Percentiles rank a stretch among this genome's conserved stretches.
phyloP scores from a whole-genome alignment of 2,797 vertebrate genomes.

The Kryptopterus vitreolus region DNA sequence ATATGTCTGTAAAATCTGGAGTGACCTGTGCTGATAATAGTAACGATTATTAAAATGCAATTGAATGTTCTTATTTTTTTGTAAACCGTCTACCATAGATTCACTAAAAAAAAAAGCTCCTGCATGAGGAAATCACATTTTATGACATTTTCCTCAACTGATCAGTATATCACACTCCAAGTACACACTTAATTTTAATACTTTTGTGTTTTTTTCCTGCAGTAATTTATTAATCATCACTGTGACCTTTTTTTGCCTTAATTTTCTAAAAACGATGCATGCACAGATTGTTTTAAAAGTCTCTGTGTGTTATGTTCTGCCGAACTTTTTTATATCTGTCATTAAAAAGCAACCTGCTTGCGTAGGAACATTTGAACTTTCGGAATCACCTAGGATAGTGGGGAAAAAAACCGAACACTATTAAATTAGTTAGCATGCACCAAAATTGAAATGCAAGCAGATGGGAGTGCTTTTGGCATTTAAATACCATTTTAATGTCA shows the following conservation, averaged over 20 bases:
- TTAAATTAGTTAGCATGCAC: not conserved
- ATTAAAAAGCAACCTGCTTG: slow-evolving; percentile 28
- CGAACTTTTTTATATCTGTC: slow-evolving; percentile 30
- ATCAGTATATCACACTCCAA: not conserved
- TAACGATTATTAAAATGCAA: not conserved
- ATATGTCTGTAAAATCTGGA: not conserved
- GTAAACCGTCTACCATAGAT: not conserved
- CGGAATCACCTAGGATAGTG: not conserved
- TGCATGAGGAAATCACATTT: not conserved
- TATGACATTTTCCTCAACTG: not conserved
- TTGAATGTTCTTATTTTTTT: not conserved
- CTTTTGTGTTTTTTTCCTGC: not conserved
- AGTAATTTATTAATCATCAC: not conserved
- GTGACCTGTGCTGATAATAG: not conserved
- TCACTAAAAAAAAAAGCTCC: not conserved
- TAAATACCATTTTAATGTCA: slow-evolving; percentile 27
- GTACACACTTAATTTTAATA: slow-evolving; percentile 14
- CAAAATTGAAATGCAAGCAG: not conserved
- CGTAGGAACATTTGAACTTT: not conserved
- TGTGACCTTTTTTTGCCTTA: not conserved
- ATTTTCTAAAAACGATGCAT: slow-evolving; percentile 34
- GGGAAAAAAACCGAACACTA: not conserved
- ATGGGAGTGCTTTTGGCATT: not conserved
- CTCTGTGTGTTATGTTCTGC: not conserved
- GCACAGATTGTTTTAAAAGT: slow-evolving; percentile 20